phyloP scores from a whole-genome alignment of 2,797 vertebrate species.

The Myotis vivesi region DNA sequence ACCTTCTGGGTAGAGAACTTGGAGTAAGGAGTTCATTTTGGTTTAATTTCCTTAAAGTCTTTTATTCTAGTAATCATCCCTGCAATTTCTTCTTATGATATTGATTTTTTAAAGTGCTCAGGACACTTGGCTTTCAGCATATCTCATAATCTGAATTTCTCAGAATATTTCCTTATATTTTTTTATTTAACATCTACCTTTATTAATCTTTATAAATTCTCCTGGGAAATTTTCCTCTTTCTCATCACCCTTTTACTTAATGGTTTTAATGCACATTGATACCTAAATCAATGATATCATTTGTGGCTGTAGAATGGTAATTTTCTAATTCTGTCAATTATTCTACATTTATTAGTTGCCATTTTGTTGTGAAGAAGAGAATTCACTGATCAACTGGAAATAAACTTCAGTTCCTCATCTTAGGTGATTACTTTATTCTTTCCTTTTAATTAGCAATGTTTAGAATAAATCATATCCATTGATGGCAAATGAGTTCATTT shows the following conservation, averaged over 20 bases:
- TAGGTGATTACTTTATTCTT: constrained; percentile 25
- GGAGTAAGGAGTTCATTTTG: background rate
- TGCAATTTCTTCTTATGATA: background rate
- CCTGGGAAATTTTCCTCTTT: background rate
- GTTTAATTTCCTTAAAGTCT: background rate
- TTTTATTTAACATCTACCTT: constrained; percentile 33
- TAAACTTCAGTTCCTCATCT: background rate
- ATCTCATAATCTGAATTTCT: constrained; percentile 32
- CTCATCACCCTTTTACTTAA: background rate
- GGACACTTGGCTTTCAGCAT: background rate
- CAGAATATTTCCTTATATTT: constrained; percentile 17
- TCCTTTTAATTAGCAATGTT: constrained; percentile 41
- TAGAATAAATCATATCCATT: background rate
- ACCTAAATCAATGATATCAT: background rate
- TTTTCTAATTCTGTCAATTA: constrained; percentile 33
- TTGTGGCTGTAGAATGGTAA: background rate
- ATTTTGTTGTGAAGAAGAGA: constrained; percentile 4
- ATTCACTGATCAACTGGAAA: constrained; percentile 24
- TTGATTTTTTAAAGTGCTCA: background rate
- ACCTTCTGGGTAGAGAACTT: background rate
- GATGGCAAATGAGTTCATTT: background rate
- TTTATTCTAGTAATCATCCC: background rate
- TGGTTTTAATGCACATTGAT: background rate
- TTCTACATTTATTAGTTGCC: constrained; percentile 3
- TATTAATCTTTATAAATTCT: background rate